phyloP scores from a whole-genome alignment of 1,140 invertebrate species.

The Saccostrea cuccullata region DNA sequence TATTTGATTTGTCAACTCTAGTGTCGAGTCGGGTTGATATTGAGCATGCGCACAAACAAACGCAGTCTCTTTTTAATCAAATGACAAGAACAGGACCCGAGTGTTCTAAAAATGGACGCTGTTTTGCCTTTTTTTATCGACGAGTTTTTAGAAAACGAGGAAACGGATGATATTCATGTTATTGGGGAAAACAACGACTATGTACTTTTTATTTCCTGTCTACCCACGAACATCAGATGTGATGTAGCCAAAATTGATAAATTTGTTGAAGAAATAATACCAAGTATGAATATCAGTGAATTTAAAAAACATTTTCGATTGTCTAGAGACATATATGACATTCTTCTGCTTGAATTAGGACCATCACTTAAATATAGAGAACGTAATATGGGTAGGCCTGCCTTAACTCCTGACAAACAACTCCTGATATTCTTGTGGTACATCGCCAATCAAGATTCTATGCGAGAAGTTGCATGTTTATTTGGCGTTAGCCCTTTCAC shows the following conservation, averaged over 20 bases:
- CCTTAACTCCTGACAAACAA: constrained; percentile 43
- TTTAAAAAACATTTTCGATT: constrained; percentile 52
- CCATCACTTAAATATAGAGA: constrained; percentile 9
- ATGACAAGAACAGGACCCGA: neutral
- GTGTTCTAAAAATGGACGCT: neutral
- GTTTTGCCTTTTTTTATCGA: neutral
- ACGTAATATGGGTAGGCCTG: constrained; percentile 17
- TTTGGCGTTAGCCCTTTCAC: neutral
- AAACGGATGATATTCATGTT: neutral
- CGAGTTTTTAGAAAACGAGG: neutral
- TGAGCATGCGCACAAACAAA: neutral
- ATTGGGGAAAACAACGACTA: too few species aligned
- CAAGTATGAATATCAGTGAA: constrained; percentile 25
- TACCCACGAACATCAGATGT: neutral
- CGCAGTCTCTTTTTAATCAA: neutral
- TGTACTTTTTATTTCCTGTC: neutral
- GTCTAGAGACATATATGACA: constrained; percentile 16
- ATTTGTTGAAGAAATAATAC: constrained; percentile 35
- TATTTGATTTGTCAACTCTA: neutral
- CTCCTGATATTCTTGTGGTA: constrained; percentile 46
- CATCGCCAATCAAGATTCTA: constrained; percentile 38
- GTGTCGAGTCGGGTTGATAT: constrained; percentile 9
- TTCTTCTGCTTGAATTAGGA: constrained; percentile 38
- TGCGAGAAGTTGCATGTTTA: constrained; percentile 38
- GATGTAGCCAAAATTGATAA: constrained; percentile 10